These are phyloP conservation scores for Listronotus oregonensis DNA, from an alignment of 1,140 invertebrate genomes.

Conservation along the genomic window DNA sequence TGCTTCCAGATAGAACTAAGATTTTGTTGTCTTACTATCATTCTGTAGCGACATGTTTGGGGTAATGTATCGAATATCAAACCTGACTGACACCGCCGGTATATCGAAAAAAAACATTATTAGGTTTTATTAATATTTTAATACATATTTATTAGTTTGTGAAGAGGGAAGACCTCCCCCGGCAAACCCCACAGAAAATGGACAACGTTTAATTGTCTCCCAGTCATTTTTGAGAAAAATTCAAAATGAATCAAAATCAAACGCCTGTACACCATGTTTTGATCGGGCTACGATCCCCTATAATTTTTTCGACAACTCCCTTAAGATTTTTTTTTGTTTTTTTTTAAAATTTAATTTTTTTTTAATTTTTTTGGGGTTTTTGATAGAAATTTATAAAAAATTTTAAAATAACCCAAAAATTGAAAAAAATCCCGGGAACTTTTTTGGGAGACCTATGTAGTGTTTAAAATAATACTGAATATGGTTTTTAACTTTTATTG, in stretches of 20 bases:
- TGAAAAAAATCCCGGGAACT: too few species aligned
- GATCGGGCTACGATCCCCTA: slow-evolving; percentile 2
- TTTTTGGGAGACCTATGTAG: too few species aligned
- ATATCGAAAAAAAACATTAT: slow-evolving; percentile 34
- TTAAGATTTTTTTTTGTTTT: slow-evolving; percentile 4
- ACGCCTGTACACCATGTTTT: slow-evolving; percentile 8
- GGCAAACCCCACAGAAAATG: slow-evolving; percentile 28
- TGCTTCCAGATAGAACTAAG: too few species aligned
- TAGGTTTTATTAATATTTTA: slow-evolving; percentile 40
- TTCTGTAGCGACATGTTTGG: too few species aligned
- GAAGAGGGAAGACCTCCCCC: slow-evolving; percentile 28
- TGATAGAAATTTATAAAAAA: too few species aligned
- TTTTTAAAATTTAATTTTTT: slow-evolving; percentile 25
- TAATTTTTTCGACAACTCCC: slow-evolving; percentile 18
- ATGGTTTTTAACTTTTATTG: too few species aligned
- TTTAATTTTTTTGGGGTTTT: too few species aligned
- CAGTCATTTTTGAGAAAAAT: slow-evolving; percentile 33
- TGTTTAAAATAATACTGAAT: too few species aligned
- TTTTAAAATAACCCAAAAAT: too few species aligned
- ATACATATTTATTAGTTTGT: slow-evolving; percentile 41
- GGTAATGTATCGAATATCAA: slow-evolving; percentile 28
- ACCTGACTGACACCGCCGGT: slow-evolving; percentile 30
- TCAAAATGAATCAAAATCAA: slow-evolving; percentile 31
- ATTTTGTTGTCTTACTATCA: too few species aligned
- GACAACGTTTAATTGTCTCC: slow-evolving; percentile 38